A percentile compares a stretch with the other conserved stretches of the same genome.
Evolutionary conservation across 2,888 invertebrate genomes (phyloP).

Genomic region (Rhagophthalmus giganteus): DNA sequence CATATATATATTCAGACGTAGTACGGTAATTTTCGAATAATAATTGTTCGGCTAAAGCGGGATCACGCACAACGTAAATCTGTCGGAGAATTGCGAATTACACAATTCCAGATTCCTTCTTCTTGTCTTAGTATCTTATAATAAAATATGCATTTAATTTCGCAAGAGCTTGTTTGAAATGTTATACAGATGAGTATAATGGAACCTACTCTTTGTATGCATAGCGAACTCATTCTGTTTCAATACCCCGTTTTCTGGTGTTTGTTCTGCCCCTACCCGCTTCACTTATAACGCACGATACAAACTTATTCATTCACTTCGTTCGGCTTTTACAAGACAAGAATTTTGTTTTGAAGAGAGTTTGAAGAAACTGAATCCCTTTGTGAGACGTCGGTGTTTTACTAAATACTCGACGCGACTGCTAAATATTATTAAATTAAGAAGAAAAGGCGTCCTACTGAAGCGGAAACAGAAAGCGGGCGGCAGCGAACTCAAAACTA

Average conservation of each 20-base stretch:
- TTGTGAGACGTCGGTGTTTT: constrained; percentile 46
- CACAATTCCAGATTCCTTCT: constrained; percentile 26
- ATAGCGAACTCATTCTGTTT: constrained; percentile 41
- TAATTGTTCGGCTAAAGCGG: neutral
- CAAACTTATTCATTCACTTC: constrained; percentile 45
- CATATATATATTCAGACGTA: neutral
- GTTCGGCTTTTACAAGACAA: constrained; percentile 41
- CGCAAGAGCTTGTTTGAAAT: constrained; percentile 41
- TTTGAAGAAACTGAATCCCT: constrained; percentile 45
- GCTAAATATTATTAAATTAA: constrained; percentile 54
- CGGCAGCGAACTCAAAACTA: constrained; percentile 35
- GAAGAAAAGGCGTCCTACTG: constrained; percentile 50
- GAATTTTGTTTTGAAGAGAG: constrained; percentile 49
- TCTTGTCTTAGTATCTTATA: constrained; percentile 34
- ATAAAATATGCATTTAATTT: constrained; percentile 50
- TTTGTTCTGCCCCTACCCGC: constrained; percentile 37
- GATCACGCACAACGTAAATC: constrained; percentile 2
- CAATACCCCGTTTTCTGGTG: constrained; percentile 42
- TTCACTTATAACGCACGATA: constrained; percentile 40
- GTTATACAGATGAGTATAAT: constrained; percentile 41
- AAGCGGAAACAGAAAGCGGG: constrained; percentile 43
- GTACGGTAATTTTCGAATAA: neutral
- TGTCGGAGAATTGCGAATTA: constrained; percentile 21
- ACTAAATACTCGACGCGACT: constrained; percentile 48
- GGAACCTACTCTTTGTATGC: constrained; percentile 43